These are phyloP conservation scores for Zalophus californianus DNA, from an alignment of 2,797 vertebrate species.

Conservation along the genomic window DNA sequence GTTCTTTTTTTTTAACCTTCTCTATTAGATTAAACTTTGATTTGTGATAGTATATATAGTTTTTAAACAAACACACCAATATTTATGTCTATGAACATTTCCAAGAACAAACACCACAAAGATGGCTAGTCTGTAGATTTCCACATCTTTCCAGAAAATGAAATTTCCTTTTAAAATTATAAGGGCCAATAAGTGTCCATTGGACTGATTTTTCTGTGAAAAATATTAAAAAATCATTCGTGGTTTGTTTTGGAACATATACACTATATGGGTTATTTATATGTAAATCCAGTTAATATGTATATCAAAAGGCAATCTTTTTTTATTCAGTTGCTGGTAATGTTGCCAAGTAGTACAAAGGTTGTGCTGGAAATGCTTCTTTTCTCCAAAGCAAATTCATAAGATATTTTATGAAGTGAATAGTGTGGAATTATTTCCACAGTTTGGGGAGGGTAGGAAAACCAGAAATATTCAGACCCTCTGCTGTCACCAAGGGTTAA, in stretches of 20 bases:
- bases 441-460: not conserved
- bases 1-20: not conserved
- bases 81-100: not conserved
- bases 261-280: not conserved
- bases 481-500: not conserved
- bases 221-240: not conserved
- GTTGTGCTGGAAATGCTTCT: not conserved
- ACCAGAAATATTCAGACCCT: not conserved
- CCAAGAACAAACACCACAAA: not conserved
- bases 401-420: not conserved
- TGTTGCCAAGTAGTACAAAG: slow-evolving; percentile 9
- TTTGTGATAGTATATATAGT: not conserved
- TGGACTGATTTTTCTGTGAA: not conserved
- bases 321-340: not conserved
- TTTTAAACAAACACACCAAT: not conserved
- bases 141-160: not conserved
- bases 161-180: not conserved
- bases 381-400: slow-evolving; percentile 9
- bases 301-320: not conserved
- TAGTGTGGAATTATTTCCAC: not conserved
- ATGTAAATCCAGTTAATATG: not conserved
- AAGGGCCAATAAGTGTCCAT: not conserved
- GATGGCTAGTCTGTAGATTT: not conserved
- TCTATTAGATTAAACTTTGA: not conserved
- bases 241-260: not conserved